Evolutionary conservation across 37 sponge, comb jelly and placozoan genomes (phyloP).

Genomic region (Bolinopsis microptera): DNA sequence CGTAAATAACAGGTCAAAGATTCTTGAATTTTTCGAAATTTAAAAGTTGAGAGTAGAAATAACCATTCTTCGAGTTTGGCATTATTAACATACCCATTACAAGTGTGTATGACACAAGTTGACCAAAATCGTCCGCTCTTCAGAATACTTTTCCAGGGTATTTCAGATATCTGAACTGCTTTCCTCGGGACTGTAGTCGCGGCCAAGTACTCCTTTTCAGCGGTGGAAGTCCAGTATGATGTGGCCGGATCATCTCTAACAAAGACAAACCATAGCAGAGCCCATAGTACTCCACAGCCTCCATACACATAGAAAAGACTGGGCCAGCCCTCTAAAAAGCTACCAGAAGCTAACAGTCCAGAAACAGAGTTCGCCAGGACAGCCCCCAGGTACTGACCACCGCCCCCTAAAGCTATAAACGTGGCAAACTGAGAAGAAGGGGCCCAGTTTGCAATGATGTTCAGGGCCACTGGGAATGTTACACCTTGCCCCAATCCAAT

Average conservation of each 20-base stretch:
- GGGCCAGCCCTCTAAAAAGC: conserved; percentile 38
- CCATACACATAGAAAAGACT: conserved; percentile 35
- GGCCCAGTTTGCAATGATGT: conserved; percentile 46
- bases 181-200: conserved; percentile 13
- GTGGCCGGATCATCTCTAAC: background rate
- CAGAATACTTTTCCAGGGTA: conserved; percentile 40
- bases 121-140: background rate
- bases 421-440: background rate
- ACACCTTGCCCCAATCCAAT: conserved; percentile 62
- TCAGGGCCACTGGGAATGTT: conserved; percentile 59
- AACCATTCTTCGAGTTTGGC: too few relatives aligned
- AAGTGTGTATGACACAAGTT: background rate
- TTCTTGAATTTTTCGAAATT: too few relatives aligned
- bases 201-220: background rate
- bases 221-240: background rate
- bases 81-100: too few relatives aligned
- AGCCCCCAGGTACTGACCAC: conserved; percentile 46
- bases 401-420: conserved; percentile 1
- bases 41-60: too few relatives aligned
- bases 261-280: background rate
- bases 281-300: conserved; percentile 8
- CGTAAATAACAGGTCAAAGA: too few relatives aligned
- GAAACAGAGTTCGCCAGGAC: conserved; percentile 28
- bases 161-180: background rate
- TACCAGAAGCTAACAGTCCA: background rate